Percentiles rank a stretch among this genome's conserved stretches.
Conservation (phyloP, 2,113 vertebrate species). For the Pitta sordida region DNA sequence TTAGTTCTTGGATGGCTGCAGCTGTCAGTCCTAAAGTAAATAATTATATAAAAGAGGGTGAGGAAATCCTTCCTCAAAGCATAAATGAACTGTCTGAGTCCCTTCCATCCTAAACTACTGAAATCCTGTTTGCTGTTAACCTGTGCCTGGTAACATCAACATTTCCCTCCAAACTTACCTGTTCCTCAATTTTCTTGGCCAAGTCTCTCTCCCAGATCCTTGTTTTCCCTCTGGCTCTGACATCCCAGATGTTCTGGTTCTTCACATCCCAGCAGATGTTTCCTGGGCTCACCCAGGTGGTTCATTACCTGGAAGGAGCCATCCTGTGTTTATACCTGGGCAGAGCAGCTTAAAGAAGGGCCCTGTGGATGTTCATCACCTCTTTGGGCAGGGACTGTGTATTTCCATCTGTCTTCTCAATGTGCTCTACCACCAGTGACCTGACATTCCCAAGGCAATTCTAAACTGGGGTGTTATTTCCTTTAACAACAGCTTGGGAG, state of each 20-base stretch:
- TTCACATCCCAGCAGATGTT: background rate
- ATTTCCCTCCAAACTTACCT: background rate
- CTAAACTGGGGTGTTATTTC: background rate
- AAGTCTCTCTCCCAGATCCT: background rate
- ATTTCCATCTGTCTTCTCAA: accelerated
- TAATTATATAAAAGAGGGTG: background rate
- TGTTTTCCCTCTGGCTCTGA: background rate
- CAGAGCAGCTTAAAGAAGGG: background rate
- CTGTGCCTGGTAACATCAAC: accelerated
- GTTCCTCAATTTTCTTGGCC: background rate
- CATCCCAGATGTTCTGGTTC: background rate
- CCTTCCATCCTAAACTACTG: background rate
- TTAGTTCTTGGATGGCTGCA: background rate
- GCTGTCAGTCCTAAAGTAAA: background rate
- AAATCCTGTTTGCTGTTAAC: background rate
- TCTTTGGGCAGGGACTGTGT: background rate
- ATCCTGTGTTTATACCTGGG: background rate
- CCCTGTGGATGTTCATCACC: background rate
- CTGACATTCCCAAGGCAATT: background rate
- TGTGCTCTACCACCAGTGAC: background rate
- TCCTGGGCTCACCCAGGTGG: background rate
- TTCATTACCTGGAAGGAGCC: background rate
- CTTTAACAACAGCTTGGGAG: background rate
- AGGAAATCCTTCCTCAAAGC: background rate
- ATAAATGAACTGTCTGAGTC: background rate